Conservation (phyloP, 2,113 vertebrate genomes). For the Oryzias javanicus region DNA sequence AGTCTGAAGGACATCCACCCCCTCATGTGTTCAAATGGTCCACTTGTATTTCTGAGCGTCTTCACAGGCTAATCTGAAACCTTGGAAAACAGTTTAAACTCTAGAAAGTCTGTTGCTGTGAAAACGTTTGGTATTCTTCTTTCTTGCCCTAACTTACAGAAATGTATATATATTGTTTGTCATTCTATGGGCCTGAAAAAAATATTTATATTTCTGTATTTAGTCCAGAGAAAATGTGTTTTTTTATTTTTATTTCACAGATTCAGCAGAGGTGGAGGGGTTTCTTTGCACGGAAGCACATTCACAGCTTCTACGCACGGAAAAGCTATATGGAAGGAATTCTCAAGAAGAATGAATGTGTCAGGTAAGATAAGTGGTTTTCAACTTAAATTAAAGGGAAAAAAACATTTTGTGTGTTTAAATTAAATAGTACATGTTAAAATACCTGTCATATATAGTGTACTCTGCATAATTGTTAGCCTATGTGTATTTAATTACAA, state of each 20-base stretch:
- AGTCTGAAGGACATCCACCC: constrained; percentile 89
- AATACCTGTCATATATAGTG: no score
- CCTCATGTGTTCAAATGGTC: constrained; percentile 63
- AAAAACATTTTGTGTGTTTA: neutral
- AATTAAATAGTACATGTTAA: neutral
- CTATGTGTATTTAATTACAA: no score
- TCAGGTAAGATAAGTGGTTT: constrained; percentile 80
- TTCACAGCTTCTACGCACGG: constrained; percentile 87
- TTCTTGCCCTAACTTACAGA: constrained; percentile 5
- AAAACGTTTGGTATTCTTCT: constrained; percentile 46
- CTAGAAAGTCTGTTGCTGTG: constrained; percentile 51
- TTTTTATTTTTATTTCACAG: constrained; percentile 67
- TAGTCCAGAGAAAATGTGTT: constrained; percentile 2
- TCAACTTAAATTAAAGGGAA: neutral
- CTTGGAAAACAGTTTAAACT: constrained; percentile 50
- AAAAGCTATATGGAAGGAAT: constrained; percentile 84
- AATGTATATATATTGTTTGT: neutral
- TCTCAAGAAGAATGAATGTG: constrained; percentile 77
- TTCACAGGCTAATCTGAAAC: constrained; percentile 50
- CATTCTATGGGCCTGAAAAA: neutral
- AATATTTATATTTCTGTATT: neutral
- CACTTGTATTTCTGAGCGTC: constrained; percentile 48
- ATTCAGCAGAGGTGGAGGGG: constrained; percentile 91
- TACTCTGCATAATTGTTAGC: no score
- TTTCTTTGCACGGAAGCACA: constrained; percentile 83